Evolutionary conservation across 2,888 invertebrate species (phyloP), one percentile per base, ranked within the genome.

Genomic region (Pedicia rivosa): DNA sequence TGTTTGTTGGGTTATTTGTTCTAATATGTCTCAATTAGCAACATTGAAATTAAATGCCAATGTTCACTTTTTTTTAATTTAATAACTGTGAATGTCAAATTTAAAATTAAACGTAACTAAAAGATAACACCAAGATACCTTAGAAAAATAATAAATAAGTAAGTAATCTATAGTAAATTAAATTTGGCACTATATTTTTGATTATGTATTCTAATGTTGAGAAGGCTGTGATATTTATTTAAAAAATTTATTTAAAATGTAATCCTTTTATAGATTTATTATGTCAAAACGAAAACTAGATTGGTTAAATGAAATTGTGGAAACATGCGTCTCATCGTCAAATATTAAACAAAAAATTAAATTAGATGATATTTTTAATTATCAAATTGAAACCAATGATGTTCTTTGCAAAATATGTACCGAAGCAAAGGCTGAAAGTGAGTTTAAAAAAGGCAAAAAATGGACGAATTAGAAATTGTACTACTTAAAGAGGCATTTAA

Each of bases 311-410:
- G 28, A 28, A 28, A 20, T 35, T 20, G 28, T 35, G 2, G 19
- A 35, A 35, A 35, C 35, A 27, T 5, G 9, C 6, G 35, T 27
- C 15, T 10, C 28, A 13, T 35, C 27, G 20, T 27, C 35, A 20
- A 16, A 8, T 10, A 30, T 30, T 30, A 30, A 30, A 30, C 30
- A 30, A 17, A 35, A 35, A 19, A 27, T 35, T 35, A 28, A 35
- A 36, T 36, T 36, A 30, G 15, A 16, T 30, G 24, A 30, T 30
- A 30, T 30, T 36, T 36, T 30, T 30, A 36, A 13, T 30, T 36
- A 30, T 30, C 20, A 36, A 22, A 36, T n/a, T 30, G 30, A 30
- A 30, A 17, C 17, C 16, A 30, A 7, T 30, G 30, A 36, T 24
- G 22, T 30, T 24, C 20, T 36, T 36, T 30, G 30, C 22, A 30